Percentiles rank a stretch among this genome's conserved stretches.
phyloP scores from a whole-genome alignment of 2,797 vertebrate species.

The Prunella strophiata region DNA sequence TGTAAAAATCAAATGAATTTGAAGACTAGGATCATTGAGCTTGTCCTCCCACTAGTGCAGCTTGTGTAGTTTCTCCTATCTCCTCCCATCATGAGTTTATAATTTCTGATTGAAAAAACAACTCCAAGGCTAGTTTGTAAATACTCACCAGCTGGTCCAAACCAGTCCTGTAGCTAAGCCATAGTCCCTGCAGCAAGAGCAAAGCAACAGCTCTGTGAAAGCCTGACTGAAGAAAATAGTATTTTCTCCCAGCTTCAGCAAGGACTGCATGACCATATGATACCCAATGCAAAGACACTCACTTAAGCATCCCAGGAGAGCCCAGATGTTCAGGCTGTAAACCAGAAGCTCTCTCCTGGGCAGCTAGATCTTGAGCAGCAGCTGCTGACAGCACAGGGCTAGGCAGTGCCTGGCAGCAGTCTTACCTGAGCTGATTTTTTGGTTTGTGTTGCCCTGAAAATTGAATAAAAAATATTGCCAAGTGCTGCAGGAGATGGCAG shows the following conservation, averaged over 20 bases:
- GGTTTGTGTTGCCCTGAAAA: not conserved
- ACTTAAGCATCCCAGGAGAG: not conserved
- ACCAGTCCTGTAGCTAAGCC: not conserved
- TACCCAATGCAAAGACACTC: not conserved
- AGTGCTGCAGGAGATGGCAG: not conserved
- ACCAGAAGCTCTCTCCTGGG: not conserved
- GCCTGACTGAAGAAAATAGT: not conserved
- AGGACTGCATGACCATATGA: not conserved
- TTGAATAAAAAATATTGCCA: not conserved
- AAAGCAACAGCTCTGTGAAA: not conserved
- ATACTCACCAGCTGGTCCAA: not conserved
- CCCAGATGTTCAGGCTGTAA: not conserved
- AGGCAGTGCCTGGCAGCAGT: not conserved
- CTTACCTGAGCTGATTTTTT: not conserved
- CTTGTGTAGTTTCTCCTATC: not conserved
- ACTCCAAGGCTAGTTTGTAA: not conserved
- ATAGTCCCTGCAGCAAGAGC: not conserved
- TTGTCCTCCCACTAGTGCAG: not conserved
- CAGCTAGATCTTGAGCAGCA: not conserved
- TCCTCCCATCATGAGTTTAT: not conserved
- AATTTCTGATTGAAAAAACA: not conserved
- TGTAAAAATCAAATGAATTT: constrained; percentile 10
- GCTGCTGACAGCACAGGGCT: not conserved
- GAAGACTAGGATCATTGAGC: constrained; percentile 1
- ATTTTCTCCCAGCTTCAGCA: not conserved